Base-by-base conservation (phyloP, 2,888 invertebrate species). In the Priocnemis perturbator region DNA sequence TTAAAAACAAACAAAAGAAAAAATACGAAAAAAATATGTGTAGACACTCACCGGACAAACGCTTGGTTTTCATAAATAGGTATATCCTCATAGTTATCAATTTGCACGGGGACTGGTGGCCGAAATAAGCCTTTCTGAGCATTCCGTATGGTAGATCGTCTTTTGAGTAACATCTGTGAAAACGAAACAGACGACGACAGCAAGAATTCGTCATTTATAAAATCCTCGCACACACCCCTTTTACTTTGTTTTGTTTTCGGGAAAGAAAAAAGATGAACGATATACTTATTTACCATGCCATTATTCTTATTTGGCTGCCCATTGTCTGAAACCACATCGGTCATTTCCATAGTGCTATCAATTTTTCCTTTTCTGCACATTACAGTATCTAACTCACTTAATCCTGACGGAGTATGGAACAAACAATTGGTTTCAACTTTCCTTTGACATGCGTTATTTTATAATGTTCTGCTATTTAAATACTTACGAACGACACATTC, bases 401-500 rank as follows among this genome's bases (percentile, higher is more conserved):
- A 56, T 45, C 66, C 77, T 78, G 23, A 47, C 15, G 67, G 14
- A n/a, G 50, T 17, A 19, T 50, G 15, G 19, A 59, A 64, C 48
- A 45, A 45, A 4, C 11, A 69, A 61, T 20, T 17, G 17, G 11
- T 37, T 37, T 52, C 50, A 60, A 7, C 44, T 58, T 45, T 59
- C 48, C 44, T 23, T 58, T 44, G 20, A 3, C 3, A 23, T 26
- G 30, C 21, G n/a, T 21, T 21, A 9, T 26, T 26, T 47, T 21
- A 45, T 48, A 52, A 20, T 45, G 26, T 61, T 19, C 19, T 21
- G 47, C 37, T 59, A n/a, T n/a, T n/a, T n/a, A 17, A 11, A 11
- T 48, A 84, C 88, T 87, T 87, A 91, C 91, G 88, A 44, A 89
- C 77, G 73, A 90, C 87, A 55, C 85, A 87, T 81, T 91, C 91